phyloP scores from a whole-genome alignment of 2,888 invertebrate genomes.

The Chydorus sphaericus region DNA sequence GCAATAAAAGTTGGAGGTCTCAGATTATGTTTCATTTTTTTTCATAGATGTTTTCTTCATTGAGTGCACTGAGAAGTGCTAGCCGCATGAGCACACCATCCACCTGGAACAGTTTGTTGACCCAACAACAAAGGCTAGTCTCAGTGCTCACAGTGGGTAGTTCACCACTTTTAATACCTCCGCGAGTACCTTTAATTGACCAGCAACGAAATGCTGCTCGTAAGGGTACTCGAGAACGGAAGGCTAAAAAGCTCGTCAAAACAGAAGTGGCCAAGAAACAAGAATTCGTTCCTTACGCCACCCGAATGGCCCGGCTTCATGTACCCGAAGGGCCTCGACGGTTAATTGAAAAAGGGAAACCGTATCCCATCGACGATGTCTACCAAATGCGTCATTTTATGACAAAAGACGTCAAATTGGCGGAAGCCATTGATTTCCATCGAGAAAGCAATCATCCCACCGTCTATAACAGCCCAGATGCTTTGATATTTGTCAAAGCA shows the following conservation, averaged over 20 bases:
- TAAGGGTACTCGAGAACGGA: slow-evolving; percentile 13
- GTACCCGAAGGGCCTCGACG: slow-evolving; percentile 16
- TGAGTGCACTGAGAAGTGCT: background rate
- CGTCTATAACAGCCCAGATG: slow-evolving; percentile 60
- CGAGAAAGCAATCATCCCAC: slow-evolving; percentile 68
- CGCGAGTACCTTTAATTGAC: background rate
- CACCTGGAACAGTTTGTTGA: background rate
- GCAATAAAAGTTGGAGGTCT: too few relatives aligned
- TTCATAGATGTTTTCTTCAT: background rate
- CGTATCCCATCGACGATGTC: slow-evolving; percentile 47
- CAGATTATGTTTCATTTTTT: too few relatives aligned
- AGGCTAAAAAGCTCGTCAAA: slow-evolving; percentile 13
- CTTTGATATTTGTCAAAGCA: slow-evolving; percentile 49
- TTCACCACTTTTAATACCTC: background rate
- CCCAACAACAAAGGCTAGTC: background rate
- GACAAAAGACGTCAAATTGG: slow-evolving; percentile 46
- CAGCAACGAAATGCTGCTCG: slow-evolving; percentile 10
- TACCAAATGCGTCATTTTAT: slow-evolving; percentile 40
- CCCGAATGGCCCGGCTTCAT: background rate
- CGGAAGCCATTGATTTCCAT: slow-evolving; percentile 60
- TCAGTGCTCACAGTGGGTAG: background rate
- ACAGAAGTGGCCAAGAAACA: slow-evolving; percentile 12
- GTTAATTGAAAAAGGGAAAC: slow-evolving; percentile 40
- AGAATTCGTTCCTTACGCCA: slow-evolving; percentile 14
- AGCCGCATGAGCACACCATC: background rate